Evolutionary conservation across 2,888 invertebrate genomes (phyloP).

Genomic region (Spodoptera littoralis): DNA sequence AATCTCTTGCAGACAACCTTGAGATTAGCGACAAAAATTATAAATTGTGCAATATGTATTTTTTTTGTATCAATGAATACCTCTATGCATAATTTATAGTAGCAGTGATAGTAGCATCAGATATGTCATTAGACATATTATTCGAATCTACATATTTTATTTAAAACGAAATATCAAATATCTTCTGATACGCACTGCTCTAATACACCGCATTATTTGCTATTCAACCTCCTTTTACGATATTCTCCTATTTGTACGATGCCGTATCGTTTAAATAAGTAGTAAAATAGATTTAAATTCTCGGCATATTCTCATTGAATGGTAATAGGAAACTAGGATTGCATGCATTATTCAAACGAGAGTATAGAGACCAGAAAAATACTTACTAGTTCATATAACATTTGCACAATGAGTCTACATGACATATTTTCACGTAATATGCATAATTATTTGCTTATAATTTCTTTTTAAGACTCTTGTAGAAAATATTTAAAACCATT

Average conservation of each 20-base stretch:
- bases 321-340: constrained; percentile 51
- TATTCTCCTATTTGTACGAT: background rate
- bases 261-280: constrained; percentile 20
- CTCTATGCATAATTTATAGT: no score
- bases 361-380: constrained; percentile 43
- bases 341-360: constrained; percentile 54
- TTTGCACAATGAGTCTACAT: constrained; percentile 28
- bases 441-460: constrained; percentile 29
- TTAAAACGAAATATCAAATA: no score
- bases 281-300: constrained; percentile 49
- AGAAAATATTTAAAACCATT: no score
- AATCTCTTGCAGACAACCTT: no score
- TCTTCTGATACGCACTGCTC: no score
- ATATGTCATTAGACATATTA: no score
- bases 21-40: no score
- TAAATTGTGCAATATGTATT: no score
- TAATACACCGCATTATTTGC: background rate
- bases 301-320: constrained; percentile 48
- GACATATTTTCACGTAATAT: constrained; percentile 54
- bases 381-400: constrained; percentile 41
- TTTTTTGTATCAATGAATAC: no score
- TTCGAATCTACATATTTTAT: no score
- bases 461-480: background rate
- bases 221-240: background rate
- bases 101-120: no score